These are phyloP conservation scores for Phorcus lineatus DNA, from an alignment of 2,888 invertebrate species.

Conservation along the genomic window DNA sequence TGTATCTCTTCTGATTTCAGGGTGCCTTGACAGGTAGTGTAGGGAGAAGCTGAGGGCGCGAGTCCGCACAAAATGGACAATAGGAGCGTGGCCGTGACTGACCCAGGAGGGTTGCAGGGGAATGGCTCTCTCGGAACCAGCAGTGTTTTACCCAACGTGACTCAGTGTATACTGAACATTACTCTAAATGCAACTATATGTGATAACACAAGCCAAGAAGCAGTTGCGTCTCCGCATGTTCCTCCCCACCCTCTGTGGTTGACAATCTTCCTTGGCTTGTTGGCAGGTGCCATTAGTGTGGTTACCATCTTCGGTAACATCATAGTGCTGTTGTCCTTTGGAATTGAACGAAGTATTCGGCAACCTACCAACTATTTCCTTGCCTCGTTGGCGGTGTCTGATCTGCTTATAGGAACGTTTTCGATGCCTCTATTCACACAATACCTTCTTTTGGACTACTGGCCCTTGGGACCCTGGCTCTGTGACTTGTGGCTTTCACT, in stretches of 20 bases:
- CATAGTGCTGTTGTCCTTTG: slow-evolving; percentile 93
- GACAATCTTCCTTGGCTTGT: slow-evolving; percentile 90
- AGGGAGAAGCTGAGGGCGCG: background rate
- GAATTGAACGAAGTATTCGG: slow-evolving; percentile 90
- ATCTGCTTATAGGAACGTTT: slow-evolving; percentile 96
- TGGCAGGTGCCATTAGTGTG: slow-evolving; percentile 90
- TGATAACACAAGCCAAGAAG: background rate
- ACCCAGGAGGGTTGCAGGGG: slow-evolving; percentile 12
- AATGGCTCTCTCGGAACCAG: slow-evolving; percentile 8
- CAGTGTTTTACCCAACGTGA: background rate
- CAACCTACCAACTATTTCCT: slow-evolving; percentile 99
- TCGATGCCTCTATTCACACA: slow-evolving; percentile 99
- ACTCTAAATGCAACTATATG: slow-evolving; percentile 34
- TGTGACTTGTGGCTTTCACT: slow-evolving; percentile 99
- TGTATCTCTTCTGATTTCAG: background rate
- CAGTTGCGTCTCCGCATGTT: background rate
- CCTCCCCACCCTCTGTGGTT: slow-evolving; percentile 88
- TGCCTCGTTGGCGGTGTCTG: slow-evolving; percentile 96
- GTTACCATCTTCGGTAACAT: slow-evolving; percentile 96
- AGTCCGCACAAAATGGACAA: background rate
- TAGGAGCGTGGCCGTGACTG: background rate
- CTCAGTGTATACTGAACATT: slow-evolving; percentile 28
- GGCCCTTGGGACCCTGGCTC: slow-evolving; percentile 95
- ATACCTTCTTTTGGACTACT: slow-evolving; percentile 95
- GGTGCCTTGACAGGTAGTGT: background rate